Conservation (phyloP, 1,140 invertebrate genomes). For the Drosophila orosa region DNA sequence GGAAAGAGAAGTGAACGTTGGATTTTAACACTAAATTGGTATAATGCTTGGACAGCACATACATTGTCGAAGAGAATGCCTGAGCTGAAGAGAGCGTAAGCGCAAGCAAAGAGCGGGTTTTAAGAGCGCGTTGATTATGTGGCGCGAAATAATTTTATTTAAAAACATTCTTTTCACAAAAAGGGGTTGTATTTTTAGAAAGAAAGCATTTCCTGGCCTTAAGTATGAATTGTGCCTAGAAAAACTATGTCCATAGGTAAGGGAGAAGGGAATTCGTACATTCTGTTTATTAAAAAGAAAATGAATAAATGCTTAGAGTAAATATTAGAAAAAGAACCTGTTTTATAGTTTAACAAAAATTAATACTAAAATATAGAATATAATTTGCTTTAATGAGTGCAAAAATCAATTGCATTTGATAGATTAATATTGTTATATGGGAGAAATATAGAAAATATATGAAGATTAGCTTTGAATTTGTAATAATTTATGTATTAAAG, state of each 20-base stretch:
- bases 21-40: slow-evolving; percentile 2
- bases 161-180: slow-evolving; percentile 36
- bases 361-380: not conserved
- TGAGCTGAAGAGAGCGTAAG: not conserved
- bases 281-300: not conserved
- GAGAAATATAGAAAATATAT: not conserved
- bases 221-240: slow-evolving; percentile 34
- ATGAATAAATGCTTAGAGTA: rapidly evolving
- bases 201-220: slow-evolving; percentile 57
- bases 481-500: not conserved
- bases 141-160: slow-evolving; percentile 50
- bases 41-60: not conserved
- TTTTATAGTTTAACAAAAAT: not conserved
- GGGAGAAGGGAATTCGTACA: not conserved
- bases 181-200: slow-evolving; percentile 52
- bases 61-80: slow-evolving; percentile 7
- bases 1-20: slow-evolving; percentile 47
- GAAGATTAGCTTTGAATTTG: not conserved
- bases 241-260: not conserved
- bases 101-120: slow-evolving; percentile 23
- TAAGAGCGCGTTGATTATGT: slow-evolving; percentile 17
- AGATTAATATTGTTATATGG: not conserved
- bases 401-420: not conserved
- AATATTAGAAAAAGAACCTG: not conserved
- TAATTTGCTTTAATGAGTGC: not conserved